Evolutionary conservation across 2,888 invertebrate species (phyloP), one percentile per base, ranked within the genome.

Genomic region (Pecten maximus): DNA sequence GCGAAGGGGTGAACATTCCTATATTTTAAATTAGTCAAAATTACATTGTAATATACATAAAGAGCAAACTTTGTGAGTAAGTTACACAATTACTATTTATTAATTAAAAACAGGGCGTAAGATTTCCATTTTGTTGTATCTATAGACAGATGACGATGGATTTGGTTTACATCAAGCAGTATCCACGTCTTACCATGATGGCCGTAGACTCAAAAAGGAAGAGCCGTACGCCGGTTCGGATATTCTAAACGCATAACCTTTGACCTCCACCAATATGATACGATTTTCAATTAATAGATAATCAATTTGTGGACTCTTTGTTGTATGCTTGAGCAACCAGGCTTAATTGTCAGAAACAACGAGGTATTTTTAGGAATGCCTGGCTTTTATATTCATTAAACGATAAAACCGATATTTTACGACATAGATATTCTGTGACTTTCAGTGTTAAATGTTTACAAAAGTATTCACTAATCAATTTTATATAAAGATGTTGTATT

Each of bases 101-200:
- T 19, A 23, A 8, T 3, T 54, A 23, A 54, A 2, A 54, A 23
- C 19, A 23, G 2, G 23, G 16, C n/a, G 48, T 54, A 6, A 2
- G 23, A 1, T n/a, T 54, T 54, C 0, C 1, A 74, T 28, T 74
- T 87, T 87, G 87, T 40, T 40, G 8, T 2, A 87, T 40, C n/a
- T 40, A 40, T 23, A n/a, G 40, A 39, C 40, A 3, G 48, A 87
- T 87, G 44, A 74, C 40, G 44, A 0, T 28, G 19, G 89, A 89
- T 89, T 89, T n/a, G n/a, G 0, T 74, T 40, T 3, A 28, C 28
- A 2, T 19, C 54, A 40, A 23, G 2, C 12, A 39, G 3, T 0
- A 90, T 0, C 0, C 88, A 89, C 90, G 88, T 91, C 94, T 89
- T 93, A 94, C 94, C 94, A 94, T 94, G 91, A 91, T 91, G 93